phyloP scores from a whole-genome alignment of 2,113 vertebrate genomes.

The Lota lota region DNA sequence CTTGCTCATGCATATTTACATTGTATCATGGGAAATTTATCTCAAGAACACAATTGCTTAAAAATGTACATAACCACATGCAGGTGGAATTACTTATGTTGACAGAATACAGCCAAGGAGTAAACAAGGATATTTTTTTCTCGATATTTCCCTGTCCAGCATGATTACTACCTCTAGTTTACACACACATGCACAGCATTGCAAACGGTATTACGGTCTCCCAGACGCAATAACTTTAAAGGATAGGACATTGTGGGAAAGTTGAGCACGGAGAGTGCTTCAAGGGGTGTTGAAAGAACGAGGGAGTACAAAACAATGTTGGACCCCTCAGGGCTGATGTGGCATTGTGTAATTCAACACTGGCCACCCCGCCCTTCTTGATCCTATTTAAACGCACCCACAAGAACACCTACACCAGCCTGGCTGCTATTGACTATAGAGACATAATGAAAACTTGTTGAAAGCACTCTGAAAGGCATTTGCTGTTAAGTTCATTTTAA shows the following conservation, averaged over 20 bases:
- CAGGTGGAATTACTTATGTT: constrained; percentile 25
- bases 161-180: constrained; percentile 18
- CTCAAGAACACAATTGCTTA: neutral
- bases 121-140: constrained; percentile 17
- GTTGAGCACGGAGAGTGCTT: constrained; percentile 37
- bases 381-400: constrained; percentile 52
- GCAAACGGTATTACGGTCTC: constrained; percentile 41
- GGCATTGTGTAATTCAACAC: constrained; percentile 65
- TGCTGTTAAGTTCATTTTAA: neutral
- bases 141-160: constrained; percentile 45
- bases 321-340: constrained; percentile 55
- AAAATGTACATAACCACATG: constrained; percentile 26
- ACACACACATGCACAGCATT: constrained; percentile 11
- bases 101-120: constrained; percentile 39
- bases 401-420: neutral
- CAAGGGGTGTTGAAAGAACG: constrained; percentile 28
- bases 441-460: neutral
- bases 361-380: constrained; percentile 59
- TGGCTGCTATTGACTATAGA: too few relatives aligned
- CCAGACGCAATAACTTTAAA: constrained; percentile 46
- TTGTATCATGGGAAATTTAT: constrained; percentile 20
- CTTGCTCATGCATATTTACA: neutral
- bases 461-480: neutral
- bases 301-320: constrained; percentile 49
- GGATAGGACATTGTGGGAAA: constrained; percentile 32